phyloP scores from a whole-genome alignment of 2,113 vertebrate species.

The Python bivittatus region DNA sequence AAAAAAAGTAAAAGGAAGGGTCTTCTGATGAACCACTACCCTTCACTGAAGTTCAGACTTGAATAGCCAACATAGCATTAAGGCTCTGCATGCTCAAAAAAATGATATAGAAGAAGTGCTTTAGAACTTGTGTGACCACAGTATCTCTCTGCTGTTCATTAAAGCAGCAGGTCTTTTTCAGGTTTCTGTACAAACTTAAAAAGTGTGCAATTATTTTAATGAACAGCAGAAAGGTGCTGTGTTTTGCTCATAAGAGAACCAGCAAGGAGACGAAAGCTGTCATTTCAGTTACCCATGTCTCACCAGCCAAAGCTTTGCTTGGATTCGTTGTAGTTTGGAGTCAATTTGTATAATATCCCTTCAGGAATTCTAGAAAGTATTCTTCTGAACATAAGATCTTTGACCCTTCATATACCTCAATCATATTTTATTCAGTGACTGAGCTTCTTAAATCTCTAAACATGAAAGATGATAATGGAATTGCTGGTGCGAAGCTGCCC shows the following conservation, averaged over 20 bases:
- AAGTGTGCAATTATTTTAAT: too few species aligned
- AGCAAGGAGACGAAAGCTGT: neutral
- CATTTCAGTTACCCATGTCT: neutral
- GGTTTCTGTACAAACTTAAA: too few species aligned
- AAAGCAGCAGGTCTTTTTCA: too few species aligned
- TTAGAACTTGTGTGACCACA: too few species aligned
- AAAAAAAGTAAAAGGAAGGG: neutral
- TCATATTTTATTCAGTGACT: neutral
- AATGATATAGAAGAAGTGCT: neutral
- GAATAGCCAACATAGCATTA: neutral
- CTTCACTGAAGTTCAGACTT: neutral
- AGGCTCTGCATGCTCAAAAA: neutral
- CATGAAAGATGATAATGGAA: slow-evolving; percentile 5
- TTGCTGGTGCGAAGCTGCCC: slow-evolving; percentile 13
- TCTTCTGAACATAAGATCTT: neutral
- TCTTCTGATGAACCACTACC: neutral
- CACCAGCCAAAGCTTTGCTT: neutral
- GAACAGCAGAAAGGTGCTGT: too few species aligned
- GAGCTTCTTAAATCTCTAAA: slow-evolving; percentile 18
- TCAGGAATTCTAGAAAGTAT: neutral
- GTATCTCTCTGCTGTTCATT: too few species aligned
- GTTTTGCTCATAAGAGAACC: too few species aligned
- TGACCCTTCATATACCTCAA: neutral
- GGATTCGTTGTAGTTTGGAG: neutral
- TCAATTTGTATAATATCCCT: neutral